Base-by-base conservation (phyloP, 1,140 invertebrate genomes). In the Helicoverpa zea region DNA sequence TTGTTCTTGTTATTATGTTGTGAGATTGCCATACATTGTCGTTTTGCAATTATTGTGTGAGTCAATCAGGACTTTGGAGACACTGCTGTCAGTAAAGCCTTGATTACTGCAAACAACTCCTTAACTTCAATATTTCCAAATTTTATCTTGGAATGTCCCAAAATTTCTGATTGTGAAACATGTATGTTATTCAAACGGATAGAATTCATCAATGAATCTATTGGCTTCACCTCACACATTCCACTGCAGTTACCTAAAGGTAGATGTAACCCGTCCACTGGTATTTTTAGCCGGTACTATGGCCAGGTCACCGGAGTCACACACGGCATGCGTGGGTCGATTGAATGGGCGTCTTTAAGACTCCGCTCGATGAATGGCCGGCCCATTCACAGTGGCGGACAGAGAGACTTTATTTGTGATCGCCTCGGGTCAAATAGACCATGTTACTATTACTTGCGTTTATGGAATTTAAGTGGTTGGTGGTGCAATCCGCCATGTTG, bases 291-390 rank as follows among this genome's bases (percentile, higher is more conserved):
- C 68, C 66, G 56, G 47, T 58, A 73, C 52, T 80, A 56, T 80
- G 70, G 68, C 16, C 51, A 58, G 77, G 70, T 79, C 66, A 66
- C 78, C 13, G 54, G 51, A 81, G 66, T 59, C 80, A 68, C 82
- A 82, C 80, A 68, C 76, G 84, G 83, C 78, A 77, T 63, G 88
- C 81, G 88, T 90, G 86, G 89, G 87, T 78, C 81, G 85, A 13
- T 68, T 88, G 82, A 87, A 88, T 89, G 84, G 79, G 81, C 81
- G 68, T 85, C 87, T 89, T 89, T 86, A 85, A 83, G 47, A 68
- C 35, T 30, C 58, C 9, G 47, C 23, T 47, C 59, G 52, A 79
- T 90, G 88, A 90, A 90, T 91, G 88, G 85, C 68, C 82, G 79
- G 56, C 70, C 79, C 87, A 85, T 87, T 87, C 84, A 85, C 66